Base-by-base conservation (phyloP, 35 echinoderm and acorn worm species). In the Patiria miniata region DNA sequence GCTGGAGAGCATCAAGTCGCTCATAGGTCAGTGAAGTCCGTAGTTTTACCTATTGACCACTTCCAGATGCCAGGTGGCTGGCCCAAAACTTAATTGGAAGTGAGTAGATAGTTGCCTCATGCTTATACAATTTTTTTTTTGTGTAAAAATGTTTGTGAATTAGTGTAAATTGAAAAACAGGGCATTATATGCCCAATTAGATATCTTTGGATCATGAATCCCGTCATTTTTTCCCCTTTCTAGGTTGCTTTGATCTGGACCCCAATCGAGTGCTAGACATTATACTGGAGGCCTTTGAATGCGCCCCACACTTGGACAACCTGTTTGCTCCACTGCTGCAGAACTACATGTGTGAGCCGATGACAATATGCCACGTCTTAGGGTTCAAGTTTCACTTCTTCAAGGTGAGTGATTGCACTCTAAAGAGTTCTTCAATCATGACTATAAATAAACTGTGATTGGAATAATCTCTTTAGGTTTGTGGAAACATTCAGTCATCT, bases 341-440 rank as follows among this genome's bases (percentile, higher is more conserved):
- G 90, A 86, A 81, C 8, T 99, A 99, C 83, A 95, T 93, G 83
- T 76, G 85, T 50, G 96, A 99, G 58, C 89, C 89, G 16, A 68
- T 92, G 61, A 99, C 96, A 4, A 82, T 95, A 14, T 94, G 93
- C 79, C 93, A 99, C 29, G 78, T 99, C 21, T 53, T 99, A 44
- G 96, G 96, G 15, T 99, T 99, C 82, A 99, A 99, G 79, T 99
- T 86, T 39, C 82, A 99, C 32, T 99, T 99, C 61, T 99, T 92
- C 90, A 94, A 89, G 89, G 96, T 99, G 61, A 87, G 83, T 88
- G 10, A 73, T 73, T 30, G 65, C 26, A 47, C n/a, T n/a, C n/a
- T n/a, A n/a, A n/a, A n/a, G n/a, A n/a, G n/a, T n/a, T n/a, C n/a
- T n/a, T n/a, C n/a, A n/a, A n/a, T n/a, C n/a, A n/a, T n/a, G n/a